phyloP scores from a whole-genome alignment of 1,140 invertebrate genomes.

The Drosophila burlai region DNA sequence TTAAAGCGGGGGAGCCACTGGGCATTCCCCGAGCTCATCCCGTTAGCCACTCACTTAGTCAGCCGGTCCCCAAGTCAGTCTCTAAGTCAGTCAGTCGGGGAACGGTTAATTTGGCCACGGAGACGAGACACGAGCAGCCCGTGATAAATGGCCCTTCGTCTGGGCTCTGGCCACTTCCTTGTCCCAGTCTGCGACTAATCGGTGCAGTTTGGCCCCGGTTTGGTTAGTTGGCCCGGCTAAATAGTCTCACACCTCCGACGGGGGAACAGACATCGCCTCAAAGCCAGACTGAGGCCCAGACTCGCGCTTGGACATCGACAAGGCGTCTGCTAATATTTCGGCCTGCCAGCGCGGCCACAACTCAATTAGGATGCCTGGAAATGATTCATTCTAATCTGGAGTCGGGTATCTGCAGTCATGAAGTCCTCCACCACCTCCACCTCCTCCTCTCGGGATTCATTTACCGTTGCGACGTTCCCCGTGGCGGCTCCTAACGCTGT shows the following conservation, averaged over 20 bases:
- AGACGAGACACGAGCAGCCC: constrained; percentile 71
- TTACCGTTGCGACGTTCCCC: constrained; percentile 74
- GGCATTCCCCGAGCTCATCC: constrained; percentile 34
- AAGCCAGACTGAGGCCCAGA: constrained; percentile 1
- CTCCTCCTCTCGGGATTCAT: constrained; percentile 22
- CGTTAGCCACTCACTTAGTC: constrained; percentile 39
- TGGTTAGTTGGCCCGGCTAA: constrained; percentile 49
- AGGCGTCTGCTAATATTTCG: constrained; percentile 54
- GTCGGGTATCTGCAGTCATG: constrained; percentile 80
- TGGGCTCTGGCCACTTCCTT: constrained; percentile 40
- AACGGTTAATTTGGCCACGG: constrained; percentile 65
- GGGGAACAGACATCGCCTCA: constrained; percentile 14
- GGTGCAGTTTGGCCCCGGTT: constrained; percentile 35
- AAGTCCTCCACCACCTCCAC: constrained; percentile 25
- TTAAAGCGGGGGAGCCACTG: constrained; percentile 60
- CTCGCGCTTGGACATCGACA: constrained; percentile 41
- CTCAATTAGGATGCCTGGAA: constrained; percentile 80
- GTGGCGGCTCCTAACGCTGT: constrained; percentile 62
- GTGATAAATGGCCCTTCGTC: constrained; percentile 74
- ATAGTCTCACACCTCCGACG: constrained; percentile 55
- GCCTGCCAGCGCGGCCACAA: constrained; percentile 61
- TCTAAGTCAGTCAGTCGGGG: constrained; percentile 43
- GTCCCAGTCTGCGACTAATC: constrained; percentile 46
- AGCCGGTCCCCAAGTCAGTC: constrained; percentile 17
- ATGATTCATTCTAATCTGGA: constrained; percentile 81